Conservation (phyloP, 2,888 invertebrate species). For the Anagyrus pseudococci region DNA sequence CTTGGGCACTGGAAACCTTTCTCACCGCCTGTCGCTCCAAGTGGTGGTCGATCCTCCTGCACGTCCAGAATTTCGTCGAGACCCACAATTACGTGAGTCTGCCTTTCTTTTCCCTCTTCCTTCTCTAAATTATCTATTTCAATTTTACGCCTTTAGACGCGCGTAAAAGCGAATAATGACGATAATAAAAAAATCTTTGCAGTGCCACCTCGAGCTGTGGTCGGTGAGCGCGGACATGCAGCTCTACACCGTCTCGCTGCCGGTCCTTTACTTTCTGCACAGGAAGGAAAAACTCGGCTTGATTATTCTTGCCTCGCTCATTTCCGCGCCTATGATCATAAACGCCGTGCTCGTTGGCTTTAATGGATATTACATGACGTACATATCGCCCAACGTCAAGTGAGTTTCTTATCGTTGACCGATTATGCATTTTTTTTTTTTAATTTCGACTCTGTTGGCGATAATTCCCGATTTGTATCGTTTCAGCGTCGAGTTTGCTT, state of each 20-base stretch:
- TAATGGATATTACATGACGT: conserved; percentile 48
- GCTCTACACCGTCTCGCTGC: conserved; percentile 65
- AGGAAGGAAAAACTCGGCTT: conserved; percentile 57
- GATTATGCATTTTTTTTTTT: background rate
- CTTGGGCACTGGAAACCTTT: conserved; percentile 39
- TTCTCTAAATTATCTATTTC: too few relatives aligned
- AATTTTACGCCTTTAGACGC: background rate
- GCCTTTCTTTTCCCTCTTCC: too few relatives aligned
- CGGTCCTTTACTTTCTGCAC: conserved; percentile 64
- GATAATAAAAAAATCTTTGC: too few relatives aligned
- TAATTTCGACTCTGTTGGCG: too few relatives aligned
- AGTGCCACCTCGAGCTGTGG: conserved; percentile 67
- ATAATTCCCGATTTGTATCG: background rate
- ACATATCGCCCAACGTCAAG: background rate
- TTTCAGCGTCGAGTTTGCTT: background rate
- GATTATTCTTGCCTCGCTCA: conserved; percentile 45
- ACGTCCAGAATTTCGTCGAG: conserved; percentile 64
- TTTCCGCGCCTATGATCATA: conserved; percentile 51
- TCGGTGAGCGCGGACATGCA: conserved; percentile 69
- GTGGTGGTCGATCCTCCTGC: conserved; percentile 65
- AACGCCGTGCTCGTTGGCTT: conserved; percentile 55
- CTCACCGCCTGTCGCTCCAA: conserved; percentile 57
- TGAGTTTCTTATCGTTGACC: background rate
- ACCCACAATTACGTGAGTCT: conserved; percentile 54
- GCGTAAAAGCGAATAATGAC: background rate